These are phyloP conservation scores for Clamator glandarius DNA, from an alignment of 2,797 vertebrate species.

Conservation along the genomic window DNA sequence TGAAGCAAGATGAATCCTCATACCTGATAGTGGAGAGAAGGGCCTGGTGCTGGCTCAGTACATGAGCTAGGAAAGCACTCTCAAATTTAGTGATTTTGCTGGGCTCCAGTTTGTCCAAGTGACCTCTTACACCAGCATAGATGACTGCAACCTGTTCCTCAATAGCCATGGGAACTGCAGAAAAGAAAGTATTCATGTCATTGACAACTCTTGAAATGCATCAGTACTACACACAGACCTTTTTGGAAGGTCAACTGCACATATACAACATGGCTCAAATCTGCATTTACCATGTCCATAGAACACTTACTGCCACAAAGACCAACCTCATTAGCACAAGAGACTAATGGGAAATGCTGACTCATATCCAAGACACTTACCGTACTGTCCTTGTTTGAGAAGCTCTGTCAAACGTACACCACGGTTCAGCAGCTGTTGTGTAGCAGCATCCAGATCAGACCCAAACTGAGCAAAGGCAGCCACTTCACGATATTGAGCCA, in stretches of 20 bases:
- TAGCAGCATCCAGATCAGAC: too few relatives aligned
- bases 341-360: fast-evolving
- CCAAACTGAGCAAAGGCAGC: too few relatives aligned
- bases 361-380: slow-evolving; percentile 18
- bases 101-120: slow-evolving; percentile 97
- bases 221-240: neutral
- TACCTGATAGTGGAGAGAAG: slow-evolving; percentile 89
- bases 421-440: slow-evolving; percentile 94
- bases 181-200: neutral
- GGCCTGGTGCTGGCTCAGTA: slow-evolving; percentile 91
- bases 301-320: neutral
- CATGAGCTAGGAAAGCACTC: slow-evolving; percentile 91
- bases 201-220: neutral
- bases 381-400: slow-evolving; percentile 96
- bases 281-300: fast-evolving
- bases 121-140: slow-evolving; percentile 95
- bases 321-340: fast-evolving
- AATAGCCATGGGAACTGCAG: slow-evolving; percentile 93
- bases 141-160: slow-evolving; percentile 98
- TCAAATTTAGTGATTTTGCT: slow-evolving; percentile 98
- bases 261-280: fast-evolving
- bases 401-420: slow-evolving; percentile 96
- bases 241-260: neutral
- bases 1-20: neutral
- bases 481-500: too few relatives aligned